Evolutionary conservation across 1,140 invertebrate species (phyloP).

Genomic region (Cephus cinctus): DNA sequence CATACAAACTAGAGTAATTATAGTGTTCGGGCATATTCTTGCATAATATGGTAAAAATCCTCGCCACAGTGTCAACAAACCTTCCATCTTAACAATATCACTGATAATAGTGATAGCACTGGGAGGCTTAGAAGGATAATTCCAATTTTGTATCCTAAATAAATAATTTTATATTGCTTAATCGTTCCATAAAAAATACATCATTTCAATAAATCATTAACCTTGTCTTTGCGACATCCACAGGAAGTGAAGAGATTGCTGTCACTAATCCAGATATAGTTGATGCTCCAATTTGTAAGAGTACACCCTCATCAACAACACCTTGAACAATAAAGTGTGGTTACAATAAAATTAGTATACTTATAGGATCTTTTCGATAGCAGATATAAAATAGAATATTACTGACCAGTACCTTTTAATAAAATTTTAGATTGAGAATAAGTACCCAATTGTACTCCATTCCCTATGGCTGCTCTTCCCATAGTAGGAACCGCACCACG

Average conservation of each 20-base stretch:
- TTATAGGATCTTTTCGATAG: background rate
- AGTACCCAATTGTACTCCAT: slow-evolving; percentile 71
- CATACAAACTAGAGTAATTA: slow-evolving; percentile 93
- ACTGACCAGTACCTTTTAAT: slow-evolving; percentile 51
- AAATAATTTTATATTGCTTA: slow-evolving; percentile 9
- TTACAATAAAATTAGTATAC: background rate
- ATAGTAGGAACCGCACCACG: slow-evolving; percentile 59
- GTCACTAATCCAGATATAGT: slow-evolving; percentile 95
- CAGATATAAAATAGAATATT: background rate
- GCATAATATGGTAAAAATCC: slow-evolving; percentile 95
- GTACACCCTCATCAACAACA: slow-evolving; percentile 67
- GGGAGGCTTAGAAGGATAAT: slow-evolving; percentile 81
- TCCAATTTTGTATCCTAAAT: slow-evolving; percentile 92
- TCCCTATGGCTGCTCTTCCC: slow-evolving; percentile 65
- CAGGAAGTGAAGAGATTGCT: slow-evolving; percentile 90
- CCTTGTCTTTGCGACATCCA: slow-evolving; percentile 96
- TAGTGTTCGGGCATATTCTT: slow-evolving; percentile 90
- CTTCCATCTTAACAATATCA: slow-evolving; percentile 81
- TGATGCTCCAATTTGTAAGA: slow-evolving; percentile 84
- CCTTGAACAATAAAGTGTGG: background rate
- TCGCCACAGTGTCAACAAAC: slow-evolving; percentile 92
- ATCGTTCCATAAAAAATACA: background rate
- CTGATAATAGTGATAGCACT: slow-evolving; percentile 78
- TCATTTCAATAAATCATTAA: slow-evolving; percentile 38
- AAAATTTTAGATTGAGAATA: slow-evolving; percentile 72